Evolutionary conservation across 1,140 invertebrate species (phyloP), one percentile per base, ranked within the genome.

Genomic region (Oppia nitens): DNA sequence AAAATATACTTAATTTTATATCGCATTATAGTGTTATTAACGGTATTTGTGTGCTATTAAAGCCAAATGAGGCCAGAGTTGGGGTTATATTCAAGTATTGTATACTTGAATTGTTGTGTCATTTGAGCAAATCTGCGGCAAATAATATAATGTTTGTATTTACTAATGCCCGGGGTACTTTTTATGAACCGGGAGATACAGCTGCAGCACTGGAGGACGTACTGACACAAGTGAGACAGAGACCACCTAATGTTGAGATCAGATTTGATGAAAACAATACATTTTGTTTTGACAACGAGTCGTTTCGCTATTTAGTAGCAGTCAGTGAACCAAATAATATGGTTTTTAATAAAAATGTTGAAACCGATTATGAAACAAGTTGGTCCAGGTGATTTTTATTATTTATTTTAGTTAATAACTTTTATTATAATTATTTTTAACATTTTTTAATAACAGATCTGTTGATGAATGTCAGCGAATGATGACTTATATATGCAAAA

Each of bases 61-160:
- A 64, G 25, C 61, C 63, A n/a, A 66, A 60, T 24, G 47, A 61
- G 2, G 2, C 57, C 26, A 26, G 61, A 32, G 24, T 66, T 11
- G 29, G 26, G 20, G 29, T 64, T 25, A 14, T 55, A 21, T 65
- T 64, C 28, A 32, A 55, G 24, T 64, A 61, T 50, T 66, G 64
- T 48, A 65, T 64, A 20, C 32, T 53, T 14, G 64, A 66, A 32
- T 48, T 64, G 26, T 27, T 64, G 2, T 47, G n/a, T 24, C 64
- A 66, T 47, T 55, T 70, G 11, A 66, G 68, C 32, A 51, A 55
- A 20, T 64, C 63, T 55, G 65, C 66, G 3, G 47, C 23, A 12
- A 3, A 62, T 14, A 68, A 68, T 53, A 68, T 68, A 21, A 24
- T 68, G 2, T 68, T 68, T 55, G 63, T 29, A 4, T 64, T 63